These are phyloP conservation scores for Baronia brevicornis DNA, from an alignment of 2,888 invertebrate genomes.

Conservation along the genomic window DNA sequence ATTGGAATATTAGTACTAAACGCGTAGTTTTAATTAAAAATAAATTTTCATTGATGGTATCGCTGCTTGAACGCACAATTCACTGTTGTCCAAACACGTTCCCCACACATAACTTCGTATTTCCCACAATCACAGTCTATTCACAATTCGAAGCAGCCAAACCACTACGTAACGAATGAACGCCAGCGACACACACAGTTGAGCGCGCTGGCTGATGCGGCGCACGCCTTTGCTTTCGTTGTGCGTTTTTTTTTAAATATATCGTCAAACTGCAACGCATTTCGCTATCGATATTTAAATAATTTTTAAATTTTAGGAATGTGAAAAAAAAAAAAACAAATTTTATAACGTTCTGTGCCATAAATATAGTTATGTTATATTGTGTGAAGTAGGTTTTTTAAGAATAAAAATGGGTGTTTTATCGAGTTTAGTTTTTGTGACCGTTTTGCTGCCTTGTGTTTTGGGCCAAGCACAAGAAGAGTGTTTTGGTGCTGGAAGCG, in stretches of 20 bases:
- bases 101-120: conserved; percentile 51
- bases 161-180: conserved; percentile 17
- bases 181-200: conserved; percentile 36
- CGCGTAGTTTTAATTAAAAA: too few species aligned
- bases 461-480: conserved; percentile 60
- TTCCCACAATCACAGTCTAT: conserved; percentile 63
- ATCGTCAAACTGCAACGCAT: conserved; percentile 37
- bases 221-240: conserved; percentile 39
- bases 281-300: conserved; percentile 36
- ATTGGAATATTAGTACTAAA: too few species aligned
- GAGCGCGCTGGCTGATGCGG: conserved; percentile 57
- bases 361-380: conserved; percentile 57
- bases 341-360: conserved; percentile 61
- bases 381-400: conserved; percentile 22
- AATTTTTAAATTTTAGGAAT: conserved; percentile 51
- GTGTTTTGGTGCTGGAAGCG: conserved; percentile 81
- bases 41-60: conserved; percentile 6
- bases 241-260: conserved; percentile 26
- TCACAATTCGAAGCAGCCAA: conserved; percentile 27
- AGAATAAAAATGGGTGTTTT: conserved; percentile 57
- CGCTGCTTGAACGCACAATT: conserved; percentile 25
- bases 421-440: conserved; percentile 58
- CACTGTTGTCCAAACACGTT: conserved; percentile 56
- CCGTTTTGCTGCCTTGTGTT: conserved; percentile 60
- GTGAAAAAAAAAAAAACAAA: conserved; percentile 34